These are phyloP conservation scores for Salvelinus fontinalis DNA, from an alignment of 2,113 vertebrate species.

Conservation along the genomic window DNA sequence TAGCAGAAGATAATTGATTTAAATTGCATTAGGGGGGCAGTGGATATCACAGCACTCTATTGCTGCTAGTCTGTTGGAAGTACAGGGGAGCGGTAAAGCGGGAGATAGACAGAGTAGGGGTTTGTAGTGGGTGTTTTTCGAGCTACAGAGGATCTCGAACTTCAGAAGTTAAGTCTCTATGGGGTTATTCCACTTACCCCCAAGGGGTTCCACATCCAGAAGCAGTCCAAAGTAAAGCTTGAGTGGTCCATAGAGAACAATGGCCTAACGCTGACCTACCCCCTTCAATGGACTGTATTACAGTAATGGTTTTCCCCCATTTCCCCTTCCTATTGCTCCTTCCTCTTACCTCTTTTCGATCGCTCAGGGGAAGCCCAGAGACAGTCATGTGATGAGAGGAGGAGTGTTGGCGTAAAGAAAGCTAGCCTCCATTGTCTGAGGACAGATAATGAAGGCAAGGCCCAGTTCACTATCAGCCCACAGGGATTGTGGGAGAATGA, in stretches of 20 bases:
- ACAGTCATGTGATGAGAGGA: not conserved
- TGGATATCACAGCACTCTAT: slow-evolving; percentile 11
- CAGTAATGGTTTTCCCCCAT: not conserved
- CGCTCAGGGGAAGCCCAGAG: not conserved
- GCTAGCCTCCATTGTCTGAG: not conserved
- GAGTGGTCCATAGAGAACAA: not conserved
- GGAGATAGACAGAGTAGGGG: not conserved
- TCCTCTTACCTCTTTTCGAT: not conserved
- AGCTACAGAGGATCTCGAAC: no score
- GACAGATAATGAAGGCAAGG: not conserved
- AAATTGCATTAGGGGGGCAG: slow-evolving; percentile 44
- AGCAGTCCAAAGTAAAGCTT: no score
- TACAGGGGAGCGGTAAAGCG: not conserved
- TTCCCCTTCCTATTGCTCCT: not conserved
- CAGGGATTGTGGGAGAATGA: not conserved
- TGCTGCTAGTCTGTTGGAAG: not conserved
- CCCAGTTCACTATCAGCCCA: not conserved
- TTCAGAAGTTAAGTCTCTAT: no score
- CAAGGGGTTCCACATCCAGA: no score
- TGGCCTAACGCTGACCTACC: not conserved
- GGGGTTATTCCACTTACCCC: no score
- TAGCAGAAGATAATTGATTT: slow-evolving; percentile 47
- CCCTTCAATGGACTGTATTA: not conserved
- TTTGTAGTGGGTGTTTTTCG: no score
- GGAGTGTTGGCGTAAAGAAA: no score